Percentiles rank a stretch among this genome's conserved stretches.
Conservation (phyloP, 2,888 invertebrate genomes). For the Lysandra bellargus region DNA sequence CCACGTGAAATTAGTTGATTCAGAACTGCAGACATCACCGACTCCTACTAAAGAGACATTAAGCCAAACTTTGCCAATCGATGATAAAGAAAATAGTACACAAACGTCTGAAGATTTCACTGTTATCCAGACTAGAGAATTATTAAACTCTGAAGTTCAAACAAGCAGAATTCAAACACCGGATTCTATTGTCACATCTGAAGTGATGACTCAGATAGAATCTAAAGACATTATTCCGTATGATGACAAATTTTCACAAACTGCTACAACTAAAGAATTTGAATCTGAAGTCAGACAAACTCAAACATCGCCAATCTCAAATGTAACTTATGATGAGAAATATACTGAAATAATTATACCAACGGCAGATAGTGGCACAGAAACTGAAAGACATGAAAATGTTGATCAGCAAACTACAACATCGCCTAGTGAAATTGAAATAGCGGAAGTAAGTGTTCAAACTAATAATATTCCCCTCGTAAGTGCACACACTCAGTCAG, state of each 20-base stretch:
- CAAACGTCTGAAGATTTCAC: constrained; percentile 63
- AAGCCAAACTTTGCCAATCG: constrained; percentile 82
- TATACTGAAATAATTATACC: constrained; percentile 63
- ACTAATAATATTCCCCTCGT: constrained; percentile 64
- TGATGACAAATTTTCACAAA: constrained; percentile 77
- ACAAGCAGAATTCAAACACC: constrained; percentile 67
- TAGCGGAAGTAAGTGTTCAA: constrained; percentile 62
- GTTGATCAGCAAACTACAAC: constrained; percentile 67
- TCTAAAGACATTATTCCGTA: constrained; percentile 60
- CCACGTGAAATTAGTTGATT: constrained; percentile 60
- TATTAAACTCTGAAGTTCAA: constrained; percentile 66
- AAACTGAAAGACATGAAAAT: constrained; percentile 59
- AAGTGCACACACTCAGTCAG: constrained; percentile 69
- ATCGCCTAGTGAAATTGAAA: constrained; percentile 57
- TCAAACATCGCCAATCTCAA: constrained; percentile 77
- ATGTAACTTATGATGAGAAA: constrained; percentile 60
- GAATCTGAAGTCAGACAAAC: constrained; percentile 67
- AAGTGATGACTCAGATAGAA: constrained; percentile 80
- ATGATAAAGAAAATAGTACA: constrained; percentile 65
- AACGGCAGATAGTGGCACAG: constrained; percentile 66
- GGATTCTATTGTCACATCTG: constrained; percentile 62
- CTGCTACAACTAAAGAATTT: constrained; percentile 53
- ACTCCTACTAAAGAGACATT: constrained; percentile 70
- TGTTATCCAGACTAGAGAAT: constrained; percentile 61
- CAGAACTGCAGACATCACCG: constrained; percentile 79